These are phyloP conservation scores for Entomobrya proxima DNA, from an alignment of 2,888 invertebrate genomes.

Conservation along the genomic window DNA sequence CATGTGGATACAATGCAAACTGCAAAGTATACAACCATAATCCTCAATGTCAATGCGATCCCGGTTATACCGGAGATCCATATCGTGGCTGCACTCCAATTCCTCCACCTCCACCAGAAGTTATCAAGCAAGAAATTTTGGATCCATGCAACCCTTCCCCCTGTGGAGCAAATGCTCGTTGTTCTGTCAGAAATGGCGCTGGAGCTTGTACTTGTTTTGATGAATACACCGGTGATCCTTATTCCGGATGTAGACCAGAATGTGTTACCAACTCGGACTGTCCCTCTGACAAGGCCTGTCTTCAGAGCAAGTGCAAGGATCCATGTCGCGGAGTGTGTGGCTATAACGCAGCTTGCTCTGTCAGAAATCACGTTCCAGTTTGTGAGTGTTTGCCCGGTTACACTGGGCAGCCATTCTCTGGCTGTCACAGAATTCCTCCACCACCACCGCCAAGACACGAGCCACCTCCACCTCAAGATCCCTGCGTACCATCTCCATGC, in stretches of 20 bases:
- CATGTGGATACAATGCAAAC: slow-evolving; percentile 81
- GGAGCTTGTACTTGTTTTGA: slow-evolving; percentile 82
- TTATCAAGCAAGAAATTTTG: slow-evolving; percentile 28
- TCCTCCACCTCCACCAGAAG: slow-evolving; percentile 70
- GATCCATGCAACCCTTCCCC: slow-evolving; percentile 78
- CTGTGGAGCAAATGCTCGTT: slow-evolving; percentile 87
- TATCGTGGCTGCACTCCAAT: slow-evolving; percentile 74
- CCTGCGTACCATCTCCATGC: slow-evolving; percentile 74
- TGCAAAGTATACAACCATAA: slow-evolving; percentile 79
- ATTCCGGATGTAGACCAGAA: slow-evolving; percentile 87
- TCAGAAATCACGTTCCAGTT: slow-evolving; percentile 86
- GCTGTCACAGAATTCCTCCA: slow-evolving; percentile 59
- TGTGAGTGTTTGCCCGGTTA: slow-evolving; percentile 83
- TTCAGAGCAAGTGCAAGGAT: slow-evolving; percentile 79
- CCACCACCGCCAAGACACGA: slow-evolving; percentile 36
- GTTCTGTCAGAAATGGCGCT: slow-evolving; percentile 81
- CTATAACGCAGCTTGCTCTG: slow-evolving; percentile 84
- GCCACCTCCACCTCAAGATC: slow-evolving; percentile 76
- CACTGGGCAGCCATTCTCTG: slow-evolving; percentile 81
- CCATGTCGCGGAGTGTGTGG: slow-evolving; percentile 83
- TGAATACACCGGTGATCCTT: slow-evolving; percentile 88
- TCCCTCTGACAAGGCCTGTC: slow-evolving; percentile 80
- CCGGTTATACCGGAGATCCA: slow-evolving; percentile 80
- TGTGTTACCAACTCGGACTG: slow-evolving; percentile 92
- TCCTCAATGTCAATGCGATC: slow-evolving; percentile 82